These are phyloP conservation scores for Dolichallabes microphthalmus DNA, from an alignment of 2,113 vertebrate species.

Conservation along the genomic window DNA sequence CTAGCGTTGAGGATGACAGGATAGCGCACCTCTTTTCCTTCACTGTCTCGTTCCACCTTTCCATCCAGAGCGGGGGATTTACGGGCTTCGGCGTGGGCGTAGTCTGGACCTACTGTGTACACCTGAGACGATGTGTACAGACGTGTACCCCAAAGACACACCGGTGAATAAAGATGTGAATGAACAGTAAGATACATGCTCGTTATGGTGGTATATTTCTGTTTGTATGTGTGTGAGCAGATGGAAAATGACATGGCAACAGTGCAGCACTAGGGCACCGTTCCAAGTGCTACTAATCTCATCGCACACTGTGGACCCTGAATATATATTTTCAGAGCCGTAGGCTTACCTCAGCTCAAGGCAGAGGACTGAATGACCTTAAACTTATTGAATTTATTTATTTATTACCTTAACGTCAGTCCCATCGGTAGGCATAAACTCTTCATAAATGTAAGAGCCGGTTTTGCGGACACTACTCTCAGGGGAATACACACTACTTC, in stretches of 20 bases:
- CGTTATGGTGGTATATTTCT: not conserved
- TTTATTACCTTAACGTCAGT: conserved; percentile 85
- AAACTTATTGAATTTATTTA: not conserved
- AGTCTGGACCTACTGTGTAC: conserved; percentile 89
- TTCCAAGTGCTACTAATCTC: not conserved
- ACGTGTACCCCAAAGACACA: not conserved
- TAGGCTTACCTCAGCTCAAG: not conserved
- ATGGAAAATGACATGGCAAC: not conserved
- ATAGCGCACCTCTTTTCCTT: conserved; percentile 89
- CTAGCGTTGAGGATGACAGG: conserved; percentile 88
- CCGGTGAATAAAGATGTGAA: not conserved
- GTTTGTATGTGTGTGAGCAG: not conserved
- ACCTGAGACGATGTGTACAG: conserved; percentile 69
- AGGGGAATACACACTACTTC: conserved; percentile 89
- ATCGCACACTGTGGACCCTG: not conserved
- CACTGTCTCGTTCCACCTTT: conserved; percentile 86
- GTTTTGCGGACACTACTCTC: conserved; percentile 89
- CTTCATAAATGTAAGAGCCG: conserved; percentile 89
- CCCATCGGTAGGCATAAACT: conserved; percentile 91
- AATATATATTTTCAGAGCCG: not conserved
- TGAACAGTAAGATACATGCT: not conserved
- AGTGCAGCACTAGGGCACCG: not conserved
- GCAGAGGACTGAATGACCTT: not conserved
- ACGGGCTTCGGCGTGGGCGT: conserved; percentile 87
- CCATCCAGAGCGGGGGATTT: conserved; percentile 89